phyloP scores from a whole-genome alignment of 2,797 vertebrate genomes.

The Parauchenoglanis punctatus region DNA sequence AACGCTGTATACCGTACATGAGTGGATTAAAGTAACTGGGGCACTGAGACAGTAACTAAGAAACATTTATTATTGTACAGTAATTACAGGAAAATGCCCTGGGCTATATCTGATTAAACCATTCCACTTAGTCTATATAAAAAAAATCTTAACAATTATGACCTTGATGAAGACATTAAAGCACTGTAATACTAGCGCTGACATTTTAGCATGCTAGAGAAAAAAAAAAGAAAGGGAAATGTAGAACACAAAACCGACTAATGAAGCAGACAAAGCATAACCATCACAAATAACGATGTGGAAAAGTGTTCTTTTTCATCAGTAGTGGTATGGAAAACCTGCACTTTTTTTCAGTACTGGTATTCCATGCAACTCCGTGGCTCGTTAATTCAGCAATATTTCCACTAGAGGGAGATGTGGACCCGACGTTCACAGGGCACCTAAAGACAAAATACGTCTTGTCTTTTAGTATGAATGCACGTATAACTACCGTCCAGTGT shows the following conservation, averaged over 20 bases:
- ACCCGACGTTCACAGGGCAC: background rate
- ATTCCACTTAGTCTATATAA: background rate
- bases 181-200: too few species aligned
- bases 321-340: background rate
- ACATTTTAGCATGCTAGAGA: background rate
- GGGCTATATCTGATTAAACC: background rate
- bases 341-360: background rate
- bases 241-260: background rate
- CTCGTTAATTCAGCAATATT: background rate
- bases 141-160: background rate
- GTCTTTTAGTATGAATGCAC: background rate
- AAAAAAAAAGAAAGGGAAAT: background rate
- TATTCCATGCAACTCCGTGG: background rate
- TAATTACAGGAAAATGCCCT: background rate
- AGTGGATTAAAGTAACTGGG: background rate
- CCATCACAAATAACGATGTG: background rate
- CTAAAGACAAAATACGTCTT: background rate
- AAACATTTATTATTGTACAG: background rate
- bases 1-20: background rate
- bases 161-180: constrained; percentile 1
- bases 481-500: background rate
- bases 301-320: background rate
- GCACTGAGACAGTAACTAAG: background rate
- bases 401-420: constrained; percentile 41
- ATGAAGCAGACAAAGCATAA: background rate